These are phyloP conservation scores for Nemotelus pantherinus DNA, from an alignment of 2,888 invertebrate genomes.

Conservation along the genomic window DNA sequence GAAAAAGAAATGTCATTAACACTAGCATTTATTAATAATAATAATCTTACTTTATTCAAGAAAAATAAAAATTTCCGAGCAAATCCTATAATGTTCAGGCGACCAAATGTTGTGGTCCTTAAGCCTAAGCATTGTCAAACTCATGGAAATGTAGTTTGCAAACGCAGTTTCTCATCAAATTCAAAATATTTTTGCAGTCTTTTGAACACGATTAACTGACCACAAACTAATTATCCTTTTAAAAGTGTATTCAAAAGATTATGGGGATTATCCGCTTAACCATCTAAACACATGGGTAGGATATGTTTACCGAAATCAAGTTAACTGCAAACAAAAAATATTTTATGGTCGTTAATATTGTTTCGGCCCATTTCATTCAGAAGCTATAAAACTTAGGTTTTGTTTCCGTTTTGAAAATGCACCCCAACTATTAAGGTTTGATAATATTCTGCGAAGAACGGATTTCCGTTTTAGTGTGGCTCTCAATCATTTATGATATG, in stretches of 20 bases:
- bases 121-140: too few species aligned
- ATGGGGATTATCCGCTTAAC: conserved; percentile 14
- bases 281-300: conserved; percentile 13
- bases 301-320: conserved; percentile 20
- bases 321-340: conserved; percentile 34
- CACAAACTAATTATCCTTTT: conserved; percentile 25
- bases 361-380: conserved; percentile 22
- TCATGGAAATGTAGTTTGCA: too few species aligned
- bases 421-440: background rate
- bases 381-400: conserved; percentile 8
- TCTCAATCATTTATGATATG: too few species aligned
- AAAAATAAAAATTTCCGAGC: too few species aligned
- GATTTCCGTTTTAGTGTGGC: background rate
- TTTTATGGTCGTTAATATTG: conserved; percentile 22
- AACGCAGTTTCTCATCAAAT: too few species aligned
- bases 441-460: background rate
- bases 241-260: conserved; percentile 15
- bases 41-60: too few species aligned
- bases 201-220: background rate
- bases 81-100: too few species aligned
- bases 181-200: too few species aligned
- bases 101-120: too few species aligned
- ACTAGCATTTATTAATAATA: too few species aligned
- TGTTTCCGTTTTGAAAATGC: conserved; percentile 5
- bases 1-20: too few species aligned